Conservation (phyloP, 2,888 invertebrate genomes). For the Orgyia antiqua region DNA sequence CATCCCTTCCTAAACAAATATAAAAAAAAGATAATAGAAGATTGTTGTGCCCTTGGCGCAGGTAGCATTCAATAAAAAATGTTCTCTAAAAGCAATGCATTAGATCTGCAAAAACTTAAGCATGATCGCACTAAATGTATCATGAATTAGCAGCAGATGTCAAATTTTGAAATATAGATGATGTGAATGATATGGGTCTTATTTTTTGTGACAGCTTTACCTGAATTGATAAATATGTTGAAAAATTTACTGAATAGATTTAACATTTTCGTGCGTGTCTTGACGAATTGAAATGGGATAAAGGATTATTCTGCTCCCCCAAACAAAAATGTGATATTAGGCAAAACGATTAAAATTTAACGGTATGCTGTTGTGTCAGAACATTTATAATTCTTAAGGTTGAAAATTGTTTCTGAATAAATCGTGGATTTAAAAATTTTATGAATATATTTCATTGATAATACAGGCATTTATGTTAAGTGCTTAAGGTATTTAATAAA, state of each 20-base stretch:
- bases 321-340: constrained; percentile 12
- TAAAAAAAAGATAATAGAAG: constrained; percentile 48
- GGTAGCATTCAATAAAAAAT: constrained; percentile 58
- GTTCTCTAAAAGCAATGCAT: constrained; percentile 43
- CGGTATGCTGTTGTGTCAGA: background rate
- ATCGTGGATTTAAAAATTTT: too few relatives aligned
- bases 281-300: constrained; percentile 16
- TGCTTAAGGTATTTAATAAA: background rate
- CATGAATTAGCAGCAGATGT: constrained; percentile 65
- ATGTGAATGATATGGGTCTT: constrained; percentile 53
- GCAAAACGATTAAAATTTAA: constrained; percentile 7
- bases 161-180: constrained; percentile 47
- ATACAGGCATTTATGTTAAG: too few relatives aligned
- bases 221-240: constrained; percentile 34
- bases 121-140: constrained; percentile 60
- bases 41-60: constrained; percentile 62
- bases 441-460: too few relatives aligned
- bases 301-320: constrained; percentile 20
- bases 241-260: constrained; percentile 12
- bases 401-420: background rate
- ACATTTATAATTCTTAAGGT: constrained; percentile 1
- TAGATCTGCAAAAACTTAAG: constrained; percentile 53
- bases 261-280: constrained; percentile 12
- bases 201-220: constrained; percentile 35
- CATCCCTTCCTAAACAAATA: constrained; percentile 60